Evolutionary conservation across 2,797 vertebrate genomes (phyloP).

Genomic region (Sebastes umbrosus): DNA sequence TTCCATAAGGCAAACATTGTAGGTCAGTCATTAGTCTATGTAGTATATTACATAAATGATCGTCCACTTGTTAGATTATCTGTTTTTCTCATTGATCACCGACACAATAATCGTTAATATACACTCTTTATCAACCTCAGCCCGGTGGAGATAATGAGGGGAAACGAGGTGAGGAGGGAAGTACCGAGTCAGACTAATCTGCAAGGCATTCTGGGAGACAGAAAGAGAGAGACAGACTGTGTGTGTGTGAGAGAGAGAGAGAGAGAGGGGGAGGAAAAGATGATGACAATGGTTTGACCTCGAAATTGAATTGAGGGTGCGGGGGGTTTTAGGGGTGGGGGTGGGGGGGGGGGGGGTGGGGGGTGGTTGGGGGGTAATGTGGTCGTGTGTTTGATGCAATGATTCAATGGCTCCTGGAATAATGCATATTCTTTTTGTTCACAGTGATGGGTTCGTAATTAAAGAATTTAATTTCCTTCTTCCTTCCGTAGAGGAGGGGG

Average conservation of each 20-base stretch:
- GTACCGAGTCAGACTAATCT: slow-evolving; percentile 69
- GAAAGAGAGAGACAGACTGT: slow-evolving; percentile 21
- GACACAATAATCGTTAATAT: slow-evolving; percentile 70
- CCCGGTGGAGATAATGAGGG: slow-evolving; percentile 62
- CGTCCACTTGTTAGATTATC: slow-evolving; percentile 70
- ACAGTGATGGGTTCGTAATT: slow-evolving; percentile 96
- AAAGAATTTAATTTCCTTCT: slow-evolving; percentile 82
- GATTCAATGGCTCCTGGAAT: slow-evolving; percentile 90
- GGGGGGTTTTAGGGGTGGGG: neutral
- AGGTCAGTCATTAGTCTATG: slow-evolving; percentile 74
- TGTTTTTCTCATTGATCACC: slow-evolving; percentile 69
- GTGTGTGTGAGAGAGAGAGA: slow-evolving; percentile 7
- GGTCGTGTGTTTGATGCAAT: slow-evolving; percentile 65
- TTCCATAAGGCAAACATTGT: slow-evolving; percentile 80
- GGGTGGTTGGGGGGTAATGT: slow-evolving; percentile 1
- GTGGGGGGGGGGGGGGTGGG: neutral
- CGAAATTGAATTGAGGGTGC: slow-evolving; percentile 25
- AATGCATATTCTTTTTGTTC: slow-evolving; percentile 92
- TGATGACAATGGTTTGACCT: slow-evolving; percentile 49
- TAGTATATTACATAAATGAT: slow-evolving; percentile 70
- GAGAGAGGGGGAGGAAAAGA: slow-evolving; percentile 34
- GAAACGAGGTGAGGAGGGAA: slow-evolving; percentile 37
- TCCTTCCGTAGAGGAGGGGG: slow-evolving; percentile 49
- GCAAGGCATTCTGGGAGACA: slow-evolving; percentile 63
- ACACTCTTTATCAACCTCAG: slow-evolving; percentile 71